Conservation (phyloP, 2,113 vertebrate genomes). For the Leptobrachium ailaonicum region DNA sequence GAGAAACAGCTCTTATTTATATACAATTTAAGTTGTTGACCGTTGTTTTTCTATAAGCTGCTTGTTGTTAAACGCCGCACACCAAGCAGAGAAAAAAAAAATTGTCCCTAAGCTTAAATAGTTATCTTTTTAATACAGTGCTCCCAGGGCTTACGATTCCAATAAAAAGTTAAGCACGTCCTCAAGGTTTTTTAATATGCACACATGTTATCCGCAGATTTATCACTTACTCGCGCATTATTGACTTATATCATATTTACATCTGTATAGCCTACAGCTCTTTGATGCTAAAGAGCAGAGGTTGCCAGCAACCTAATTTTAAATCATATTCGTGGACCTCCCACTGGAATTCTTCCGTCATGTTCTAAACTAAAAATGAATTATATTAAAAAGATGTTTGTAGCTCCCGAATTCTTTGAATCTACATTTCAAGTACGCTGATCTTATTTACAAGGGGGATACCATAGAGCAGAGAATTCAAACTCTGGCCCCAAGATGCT, state of each 20-base stretch:
- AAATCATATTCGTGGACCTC: constrained; percentile 1
- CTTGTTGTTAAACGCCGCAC: no score
- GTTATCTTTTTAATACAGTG: neutral
- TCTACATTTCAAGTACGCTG: no score
- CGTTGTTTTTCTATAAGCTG: no score
- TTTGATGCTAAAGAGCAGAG: neutral
- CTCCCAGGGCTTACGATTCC: neutral
- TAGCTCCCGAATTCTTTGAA: no score
- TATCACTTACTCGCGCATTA: neutral
- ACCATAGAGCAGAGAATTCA: no score
- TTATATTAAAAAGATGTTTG: no score
- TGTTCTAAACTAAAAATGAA: neutral
- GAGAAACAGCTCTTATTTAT: no score
- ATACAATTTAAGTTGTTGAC: no score
- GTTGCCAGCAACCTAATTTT: neutral
- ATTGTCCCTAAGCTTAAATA: neutral
- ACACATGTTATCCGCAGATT: neutral
- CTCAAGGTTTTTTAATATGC: neutral
- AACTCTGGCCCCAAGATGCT: no score
- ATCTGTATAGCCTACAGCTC: neutral
- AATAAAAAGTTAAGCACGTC: neutral
- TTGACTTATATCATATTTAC: neutral
- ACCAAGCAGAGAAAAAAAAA: neutral
- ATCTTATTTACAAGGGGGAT: no score
- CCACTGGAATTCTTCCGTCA: neutral